Percentiles rank a stretch among this genome's conserved stretches.
These are phyloP conservation scores for Phoxinus phoxinus DNA, from an alignment of 2,113 vertebrate genomes.

Conservation along the genomic window DNA sequence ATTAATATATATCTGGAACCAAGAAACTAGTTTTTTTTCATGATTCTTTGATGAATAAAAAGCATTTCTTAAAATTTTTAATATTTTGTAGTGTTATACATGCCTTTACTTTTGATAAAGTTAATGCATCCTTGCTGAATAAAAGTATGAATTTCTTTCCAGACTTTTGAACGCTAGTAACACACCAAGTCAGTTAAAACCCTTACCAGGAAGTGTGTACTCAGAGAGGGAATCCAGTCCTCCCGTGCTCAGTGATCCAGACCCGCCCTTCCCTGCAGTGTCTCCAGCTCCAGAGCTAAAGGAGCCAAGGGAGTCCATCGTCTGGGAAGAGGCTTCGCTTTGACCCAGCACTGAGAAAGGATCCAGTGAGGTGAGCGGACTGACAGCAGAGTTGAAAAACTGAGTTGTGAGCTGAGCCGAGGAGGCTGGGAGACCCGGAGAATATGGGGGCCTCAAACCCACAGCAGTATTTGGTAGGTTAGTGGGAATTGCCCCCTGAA, in stretches of 20 bases:
- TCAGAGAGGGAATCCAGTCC: conserved; percentile 77
- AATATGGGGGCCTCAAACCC: conserved; percentile 81
- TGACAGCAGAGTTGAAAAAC: conserved; percentile 75
- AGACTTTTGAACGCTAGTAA: neutral
- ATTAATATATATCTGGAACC: neutral
- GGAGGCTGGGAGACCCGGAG: conserved; percentile 80
- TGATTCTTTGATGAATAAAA: neutral
- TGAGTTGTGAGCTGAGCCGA: conserved; percentile 80
- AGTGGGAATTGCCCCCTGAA: conserved; percentile 89
- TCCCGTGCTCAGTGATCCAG: conserved; percentile 61
- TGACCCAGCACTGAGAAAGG: conserved; percentile 75
- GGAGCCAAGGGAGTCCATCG: conserved; percentile 85
- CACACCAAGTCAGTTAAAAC: neutral
- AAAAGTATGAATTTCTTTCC: neutral
- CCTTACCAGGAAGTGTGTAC: conserved; percentile 80
- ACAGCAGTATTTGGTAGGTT: conserved; percentile 88
- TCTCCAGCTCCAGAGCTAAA: conserved; percentile 74
- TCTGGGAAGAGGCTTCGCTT: conserved; percentile 77
- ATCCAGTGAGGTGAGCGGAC: conserved; percentile 77
- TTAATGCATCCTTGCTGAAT: neutral
- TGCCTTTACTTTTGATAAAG: neutral
- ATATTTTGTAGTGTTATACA: neutral
- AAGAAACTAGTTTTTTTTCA: neutral
- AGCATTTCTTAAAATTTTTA: neutral
- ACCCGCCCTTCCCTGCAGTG: conserved; percentile 57